phyloP scores from a whole-genome alignment of 64 coral and sea anemone genomes.

The Stichodactyla mertensii region DNA sequence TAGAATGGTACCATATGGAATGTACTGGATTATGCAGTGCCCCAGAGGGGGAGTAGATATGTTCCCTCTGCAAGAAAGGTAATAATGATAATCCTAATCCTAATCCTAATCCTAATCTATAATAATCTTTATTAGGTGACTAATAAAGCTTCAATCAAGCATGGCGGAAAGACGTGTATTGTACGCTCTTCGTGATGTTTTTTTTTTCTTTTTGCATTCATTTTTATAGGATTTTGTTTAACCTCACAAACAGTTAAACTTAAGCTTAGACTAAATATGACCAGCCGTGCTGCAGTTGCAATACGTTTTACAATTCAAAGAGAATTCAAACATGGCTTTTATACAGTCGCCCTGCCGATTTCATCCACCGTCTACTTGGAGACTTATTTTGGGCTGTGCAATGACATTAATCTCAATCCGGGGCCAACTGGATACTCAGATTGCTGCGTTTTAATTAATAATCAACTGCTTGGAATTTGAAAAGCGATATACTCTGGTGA shows the following conservation, averaged over 20 bases:
- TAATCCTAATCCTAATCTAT: too few species aligned
- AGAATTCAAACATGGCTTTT: neutral
- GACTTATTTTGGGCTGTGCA: neutral
- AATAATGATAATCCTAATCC: too few species aligned
- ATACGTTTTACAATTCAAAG: neutral
- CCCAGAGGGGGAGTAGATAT: too few species aligned
- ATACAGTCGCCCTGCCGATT: neutral
- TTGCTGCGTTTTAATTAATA: neutral
- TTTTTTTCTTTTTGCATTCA: too few species aligned
- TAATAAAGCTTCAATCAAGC: too few species aligned
- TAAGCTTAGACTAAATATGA: neutral
- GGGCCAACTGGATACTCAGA: neutral
- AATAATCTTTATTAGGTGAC: too few species aligned
- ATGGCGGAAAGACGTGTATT: too few species aligned
- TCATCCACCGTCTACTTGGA: neutral
- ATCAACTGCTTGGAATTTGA: neutral
- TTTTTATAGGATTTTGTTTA: neutral
- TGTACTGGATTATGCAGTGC: too few species aligned
- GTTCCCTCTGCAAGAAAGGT: too few species aligned
- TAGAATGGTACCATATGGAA: too few species aligned
- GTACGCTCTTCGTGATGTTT: too few species aligned
- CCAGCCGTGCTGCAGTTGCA: neutral
- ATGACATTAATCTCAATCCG: neutral
- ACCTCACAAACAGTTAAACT: neutral
- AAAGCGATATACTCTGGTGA: neutral